Evolutionary conservation across 2,113 vertebrate species (phyloP), one percentile per base, ranked within the genome.

Genomic region (Willisornis vidua): DNA sequence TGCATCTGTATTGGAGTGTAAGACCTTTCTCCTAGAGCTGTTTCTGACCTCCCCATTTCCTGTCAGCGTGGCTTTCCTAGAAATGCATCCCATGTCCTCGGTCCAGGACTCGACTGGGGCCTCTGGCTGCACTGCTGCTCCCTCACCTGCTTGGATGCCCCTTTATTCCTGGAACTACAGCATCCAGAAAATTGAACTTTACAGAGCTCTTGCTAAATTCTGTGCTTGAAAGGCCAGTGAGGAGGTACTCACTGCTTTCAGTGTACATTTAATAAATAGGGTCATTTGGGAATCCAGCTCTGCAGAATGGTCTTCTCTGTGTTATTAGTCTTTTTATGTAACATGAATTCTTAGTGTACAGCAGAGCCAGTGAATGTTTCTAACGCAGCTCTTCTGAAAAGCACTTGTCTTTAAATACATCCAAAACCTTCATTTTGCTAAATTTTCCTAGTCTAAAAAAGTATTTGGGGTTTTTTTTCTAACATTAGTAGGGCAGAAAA

Each of bases 71-170:
- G 67, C 78, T 94, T 95, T 96, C 94, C 93, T 90, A 62, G 93
- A 95, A 95, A 83, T 59, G 68, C 57, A 86, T 62, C 43, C 52
- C 1, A 4, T 24, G 25, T 93, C 95, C 85, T 90, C 55, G 2
- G 57, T 59, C 62, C 77, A 70, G 78, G 87, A 7, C 78, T 78
- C 31, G 24, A 9, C 41, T 18, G 74, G 78, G 75, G 82, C 85
- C 78, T 84, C 82, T 85, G 72, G 48, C 82, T 93, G 35, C 35
- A 1, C 87, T 80, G 91, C 61, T 78, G 71, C 85, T 86, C 93
- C 81, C 90, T 97, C 65, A 93, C 93, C 90, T 97, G 94, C 79
- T 84, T 80, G 86, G 83, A 89, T 95, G 76, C 90, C 73, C 83
- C 0, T 77, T 63, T 71, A 51, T 86, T 80, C 88, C 88, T 95